Evolutionary conservation across 2,797 vertebrate genomes (phyloP).

Genomic region (Scarus forsteni): DNA sequence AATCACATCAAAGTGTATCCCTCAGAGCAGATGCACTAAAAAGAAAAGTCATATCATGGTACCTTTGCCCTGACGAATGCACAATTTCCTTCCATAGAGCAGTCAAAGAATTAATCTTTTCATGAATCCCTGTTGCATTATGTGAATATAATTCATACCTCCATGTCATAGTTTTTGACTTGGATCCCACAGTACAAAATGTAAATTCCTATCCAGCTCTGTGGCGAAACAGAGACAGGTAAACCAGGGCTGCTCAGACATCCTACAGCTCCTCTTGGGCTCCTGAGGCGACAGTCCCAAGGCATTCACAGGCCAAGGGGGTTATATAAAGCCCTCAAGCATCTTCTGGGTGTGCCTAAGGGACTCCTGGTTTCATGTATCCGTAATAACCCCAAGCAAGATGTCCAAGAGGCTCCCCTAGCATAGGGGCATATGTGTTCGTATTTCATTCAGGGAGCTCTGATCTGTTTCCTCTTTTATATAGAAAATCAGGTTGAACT

Average conservation of each 20-base stretch:
- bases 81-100: neutral
- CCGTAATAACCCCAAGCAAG: conserved; percentile 18
- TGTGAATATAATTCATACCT: neutral
- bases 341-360: conserved; percentile 19
- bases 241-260: conserved; percentile 9
- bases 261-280: conserved; percentile 16
- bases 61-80: conserved; percentile 20
- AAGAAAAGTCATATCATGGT: conserved; percentile 16
- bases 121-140: conserved; percentile 8
- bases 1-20: conserved; percentile 72
- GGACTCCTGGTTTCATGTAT: conserved; percentile 20
- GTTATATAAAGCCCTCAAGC: conserved; percentile 37
- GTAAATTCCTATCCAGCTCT: conserved; percentile 8
- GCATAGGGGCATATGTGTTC: neutral
- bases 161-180: neutral
- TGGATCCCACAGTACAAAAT: neutral
- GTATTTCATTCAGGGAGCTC: neutral
- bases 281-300: conserved; percentile 23
- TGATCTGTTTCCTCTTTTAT: neutral
- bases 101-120: conserved; percentile 3
- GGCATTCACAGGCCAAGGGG: conserved; percentile 37
- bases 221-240: neutral
- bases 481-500: neutral
- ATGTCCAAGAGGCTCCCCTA: conserved; percentile 8
- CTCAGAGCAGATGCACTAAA: conserved; percentile 25